Evolutionary conservation across 1,140 invertebrate species (phyloP).

Genomic region (Bombus consobrinus): DNA sequence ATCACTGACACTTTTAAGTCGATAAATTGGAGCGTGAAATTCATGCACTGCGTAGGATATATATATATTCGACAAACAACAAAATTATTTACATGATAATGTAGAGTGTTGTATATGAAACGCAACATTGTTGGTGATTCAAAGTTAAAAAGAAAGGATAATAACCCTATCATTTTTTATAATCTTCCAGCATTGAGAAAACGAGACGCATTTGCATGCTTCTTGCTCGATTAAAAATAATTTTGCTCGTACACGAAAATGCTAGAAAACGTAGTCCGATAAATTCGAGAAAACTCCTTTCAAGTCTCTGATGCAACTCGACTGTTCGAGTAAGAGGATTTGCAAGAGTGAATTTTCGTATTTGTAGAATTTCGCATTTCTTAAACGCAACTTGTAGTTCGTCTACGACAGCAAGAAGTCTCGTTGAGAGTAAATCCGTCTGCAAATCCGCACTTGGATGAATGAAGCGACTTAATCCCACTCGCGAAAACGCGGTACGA

Average conservation of each 20-base stretch:
- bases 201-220: background rate
- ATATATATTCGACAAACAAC: too few species aligned
- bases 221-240: background rate
- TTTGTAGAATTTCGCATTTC: conserved; percentile 1
- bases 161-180: background rate
- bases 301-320: too few species aligned
- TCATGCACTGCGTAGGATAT: background rate
- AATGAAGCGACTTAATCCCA: background rate
- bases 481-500: background rate
- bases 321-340: background rate
- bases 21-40: background rate
- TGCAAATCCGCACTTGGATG: background rate
- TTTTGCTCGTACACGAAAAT: background rate
- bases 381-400: background rate
- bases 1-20: background rate
- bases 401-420: background rate
- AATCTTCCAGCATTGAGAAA: background rate
- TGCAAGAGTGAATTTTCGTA: background rate
- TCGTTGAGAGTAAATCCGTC: background rate
- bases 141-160: background rate
- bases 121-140: background rate
- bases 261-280: background rate
- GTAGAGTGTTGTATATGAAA: background rate
- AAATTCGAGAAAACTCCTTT: background rate
- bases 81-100: background rate